A percentile compares a stretch with the other conserved stretches of the same genome.
These are phyloP conservation scores for Amazona guildingii DNA, from an alignment of 2,113 vertebrate genomes.

Conservation along the genomic window DNA sequence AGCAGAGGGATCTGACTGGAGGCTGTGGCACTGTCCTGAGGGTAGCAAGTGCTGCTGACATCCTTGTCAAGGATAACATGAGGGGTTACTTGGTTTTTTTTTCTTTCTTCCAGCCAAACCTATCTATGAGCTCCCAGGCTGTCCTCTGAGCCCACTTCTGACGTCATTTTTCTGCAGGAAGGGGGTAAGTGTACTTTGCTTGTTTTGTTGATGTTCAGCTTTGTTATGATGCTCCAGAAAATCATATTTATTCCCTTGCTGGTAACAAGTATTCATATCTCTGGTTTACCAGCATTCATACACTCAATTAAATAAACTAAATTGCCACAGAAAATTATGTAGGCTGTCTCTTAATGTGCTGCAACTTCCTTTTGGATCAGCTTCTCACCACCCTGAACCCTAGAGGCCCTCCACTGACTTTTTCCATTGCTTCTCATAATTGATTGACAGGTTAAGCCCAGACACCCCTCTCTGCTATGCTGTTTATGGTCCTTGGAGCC, in stretches of 20 bases:
- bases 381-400: neutral
- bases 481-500: neutral
- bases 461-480: neutral
- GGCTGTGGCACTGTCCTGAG: neutral
- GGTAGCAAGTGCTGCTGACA: neutral
- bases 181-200: neutral
- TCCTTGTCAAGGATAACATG: neutral
- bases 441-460: neutral
- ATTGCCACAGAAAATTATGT: neutral
- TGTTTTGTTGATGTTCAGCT: neutral
- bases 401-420: neutral
- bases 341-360: neutral
- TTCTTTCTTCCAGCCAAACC: neutral
- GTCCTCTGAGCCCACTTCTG: neutral
- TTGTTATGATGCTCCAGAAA: neutral
- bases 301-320: neutral
- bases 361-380: neutral
- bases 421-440: neutral
- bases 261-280: neutral
- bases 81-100: neutral
- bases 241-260: neutral
- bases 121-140: neutral
- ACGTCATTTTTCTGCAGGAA: neutral
- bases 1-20: neutral
- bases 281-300: neutral